Evolutionary conservation across 2,888 invertebrate genomes (phyloP).

Genomic region (Ecliptopera silaceata): DNA sequence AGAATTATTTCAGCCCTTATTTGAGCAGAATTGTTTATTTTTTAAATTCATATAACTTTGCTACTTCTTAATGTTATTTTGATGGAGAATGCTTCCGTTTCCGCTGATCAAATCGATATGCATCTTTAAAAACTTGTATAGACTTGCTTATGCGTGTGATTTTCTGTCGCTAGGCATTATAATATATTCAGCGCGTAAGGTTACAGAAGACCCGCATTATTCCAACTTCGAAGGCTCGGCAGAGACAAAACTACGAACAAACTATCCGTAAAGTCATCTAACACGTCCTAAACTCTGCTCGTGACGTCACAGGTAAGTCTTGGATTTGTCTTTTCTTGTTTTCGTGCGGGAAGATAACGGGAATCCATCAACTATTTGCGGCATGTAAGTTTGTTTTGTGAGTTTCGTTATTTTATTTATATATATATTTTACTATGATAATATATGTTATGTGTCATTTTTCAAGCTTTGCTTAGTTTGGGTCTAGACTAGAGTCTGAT

Average conservation of each 20-base stretch:
- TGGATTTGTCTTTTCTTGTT: constrained; percentile 25
- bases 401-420: neutral
- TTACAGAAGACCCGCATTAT: constrained; percentile 27
- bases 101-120: too few relatives aligned
- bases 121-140: too few relatives aligned
- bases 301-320: constrained; percentile 25
- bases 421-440: too few relatives aligned
- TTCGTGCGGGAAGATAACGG: constrained; percentile 16
- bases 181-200: constrained; percentile 6
- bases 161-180: neutral
- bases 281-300: constrained; percentile 40
- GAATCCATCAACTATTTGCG: constrained; percentile 17
- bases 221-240: constrained; percentile 14
- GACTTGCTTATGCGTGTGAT: too few relatives aligned
- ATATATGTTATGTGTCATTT: too few relatives aligned
- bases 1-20: too few relatives aligned
- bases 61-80: too few relatives aligned
- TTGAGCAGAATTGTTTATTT: too few relatives aligned
- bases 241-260: constrained; percentile 38
- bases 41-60: too few relatives aligned
- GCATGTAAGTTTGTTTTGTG: constrained; percentile 4
- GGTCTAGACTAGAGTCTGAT: too few relatives aligned
- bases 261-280: constrained; percentile 49
- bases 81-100: too few relatives aligned
- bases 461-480: too few relatives aligned